phyloP scores from a whole-genome alignment of 53 echinoderm and acorn worm species.

The Mesocentrotus franciscanus region DNA sequence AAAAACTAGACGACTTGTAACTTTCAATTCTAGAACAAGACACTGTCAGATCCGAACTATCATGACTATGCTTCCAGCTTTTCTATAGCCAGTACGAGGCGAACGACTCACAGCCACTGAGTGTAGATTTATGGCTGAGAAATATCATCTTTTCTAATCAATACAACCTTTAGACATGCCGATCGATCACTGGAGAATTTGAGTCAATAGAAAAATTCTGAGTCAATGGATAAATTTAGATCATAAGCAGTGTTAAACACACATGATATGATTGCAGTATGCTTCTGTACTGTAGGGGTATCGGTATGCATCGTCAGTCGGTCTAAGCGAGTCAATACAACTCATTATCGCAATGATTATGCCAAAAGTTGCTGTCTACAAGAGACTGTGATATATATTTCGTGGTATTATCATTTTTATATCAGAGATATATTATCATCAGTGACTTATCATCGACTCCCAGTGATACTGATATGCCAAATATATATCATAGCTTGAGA shows the following conservation, averaged over 20 bases:
- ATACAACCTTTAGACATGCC: constrained; percentile 20
- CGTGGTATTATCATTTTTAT: too few relatives aligned
- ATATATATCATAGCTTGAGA: too few relatives aligned
- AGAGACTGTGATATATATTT: neutral
- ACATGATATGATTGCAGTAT: neutral
- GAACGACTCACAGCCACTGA: neutral
- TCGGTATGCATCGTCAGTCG: neutral
- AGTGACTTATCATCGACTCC: too few relatives aligned
- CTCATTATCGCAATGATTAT: neutral
- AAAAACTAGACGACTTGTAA: neutral
- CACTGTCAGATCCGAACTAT: neutral
- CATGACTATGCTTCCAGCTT: neutral
- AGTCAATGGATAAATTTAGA: neutral
- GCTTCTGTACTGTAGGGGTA: neutral
- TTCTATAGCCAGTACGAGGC: neutral
- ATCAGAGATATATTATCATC: too few relatives aligned
- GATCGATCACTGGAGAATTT: neutral
- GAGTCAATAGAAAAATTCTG: constrained; percentile 8
- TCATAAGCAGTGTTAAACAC: neutral
- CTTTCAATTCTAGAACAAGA: neutral
- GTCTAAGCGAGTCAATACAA: neutral
- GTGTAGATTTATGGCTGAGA: neutral
- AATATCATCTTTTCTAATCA: neutral
- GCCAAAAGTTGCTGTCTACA: neutral
- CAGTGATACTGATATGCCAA: neutral